phyloP scores from a whole-genome alignment of 2,888 invertebrate genomes.

The Rhorus exstirpatorius region DNA sequence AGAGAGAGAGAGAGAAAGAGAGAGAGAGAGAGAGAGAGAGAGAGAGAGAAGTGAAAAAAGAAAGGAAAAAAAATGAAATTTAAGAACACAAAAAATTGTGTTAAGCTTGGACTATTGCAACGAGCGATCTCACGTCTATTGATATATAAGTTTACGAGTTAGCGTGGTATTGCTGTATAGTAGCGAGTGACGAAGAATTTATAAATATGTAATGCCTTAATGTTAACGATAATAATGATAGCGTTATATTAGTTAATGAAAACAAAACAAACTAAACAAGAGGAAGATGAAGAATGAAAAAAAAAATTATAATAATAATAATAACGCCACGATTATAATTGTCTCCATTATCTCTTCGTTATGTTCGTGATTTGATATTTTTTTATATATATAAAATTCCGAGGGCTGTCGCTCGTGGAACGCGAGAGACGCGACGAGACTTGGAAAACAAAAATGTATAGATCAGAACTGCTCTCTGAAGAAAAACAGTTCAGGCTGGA shows the following conservation, averaged over 20 bases:
- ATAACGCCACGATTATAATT: slow-evolving; percentile 74
- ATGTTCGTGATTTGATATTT: slow-evolving; percentile 83
- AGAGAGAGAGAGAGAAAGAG: not conserved
- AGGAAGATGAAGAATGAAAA: slow-evolving; percentile 25
- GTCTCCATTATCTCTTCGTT: slow-evolving; percentile 80
- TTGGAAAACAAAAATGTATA: slow-evolving; percentile 78
- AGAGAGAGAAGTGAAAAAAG: not conserved
- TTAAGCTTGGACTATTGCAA: slow-evolving; percentile 85
- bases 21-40: not conserved
- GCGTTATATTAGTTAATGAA: slow-evolving; percentile 82
- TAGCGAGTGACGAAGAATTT: slow-evolving; percentile 82
- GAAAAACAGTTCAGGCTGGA: slow-evolving; percentile 85
- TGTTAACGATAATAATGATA: slow-evolving; percentile 85
- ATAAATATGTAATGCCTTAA: slow-evolving; percentile 86
- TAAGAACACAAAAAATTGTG: slow-evolving; percentile 61
- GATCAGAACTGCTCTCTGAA: slow-evolving; percentile 83
- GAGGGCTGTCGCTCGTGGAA: slow-evolving; percentile 60
- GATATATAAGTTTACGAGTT: slow-evolving; percentile 80
- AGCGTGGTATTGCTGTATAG: slow-evolving; percentile 83
- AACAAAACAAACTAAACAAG: slow-evolving; percentile 24
- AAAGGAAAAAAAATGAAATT: not conserved
- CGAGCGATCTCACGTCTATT: slow-evolving; percentile 85
- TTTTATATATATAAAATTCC: slow-evolving; percentile 76
- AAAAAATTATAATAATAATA: slow-evolving; percentile 33
- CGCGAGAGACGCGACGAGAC: slow-evolving; percentile 60